A percentile compares a stretch with the other conserved stretches of the same genome.
Conservation (phyloP, 2,888 invertebrate genomes). For the Limnephilus lunatus region DNA sequence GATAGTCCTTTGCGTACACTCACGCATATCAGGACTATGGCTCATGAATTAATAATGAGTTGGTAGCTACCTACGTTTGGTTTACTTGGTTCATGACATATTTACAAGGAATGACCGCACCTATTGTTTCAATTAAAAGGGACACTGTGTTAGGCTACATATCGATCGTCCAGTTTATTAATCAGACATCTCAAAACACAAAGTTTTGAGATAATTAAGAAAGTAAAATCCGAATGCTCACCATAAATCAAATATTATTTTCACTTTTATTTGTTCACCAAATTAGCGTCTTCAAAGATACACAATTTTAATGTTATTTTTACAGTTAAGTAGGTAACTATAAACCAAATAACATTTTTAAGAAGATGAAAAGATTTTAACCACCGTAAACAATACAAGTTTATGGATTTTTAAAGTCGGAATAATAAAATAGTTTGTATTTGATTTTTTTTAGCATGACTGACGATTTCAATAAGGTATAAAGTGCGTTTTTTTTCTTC, state of each 20-base stretch:
- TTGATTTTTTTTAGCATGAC: background rate
- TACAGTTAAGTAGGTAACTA: too few species aligned
- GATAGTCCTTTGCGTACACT: background rate
- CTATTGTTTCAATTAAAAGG: too few species aligned
- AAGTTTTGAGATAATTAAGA: too few species aligned
- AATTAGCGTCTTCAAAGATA: background rate
- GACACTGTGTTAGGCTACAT: too few species aligned
- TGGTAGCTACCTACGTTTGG: background rate
- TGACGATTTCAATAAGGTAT: background rate
- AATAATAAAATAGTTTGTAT: background rate
- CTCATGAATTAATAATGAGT: background rate
- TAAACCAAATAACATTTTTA: background rate
- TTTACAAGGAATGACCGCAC: too few species aligned
- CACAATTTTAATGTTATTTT: background rate
- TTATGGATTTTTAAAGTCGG: background rate
- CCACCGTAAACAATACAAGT: background rate
- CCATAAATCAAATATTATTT: too few species aligned
- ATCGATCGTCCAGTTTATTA: too few species aligned
- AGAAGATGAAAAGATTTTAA: background rate
- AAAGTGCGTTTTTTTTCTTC: background rate
- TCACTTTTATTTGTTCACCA: background rate
- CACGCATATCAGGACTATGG: background rate
- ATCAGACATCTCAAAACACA: too few species aligned
- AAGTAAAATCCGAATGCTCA: too few species aligned
- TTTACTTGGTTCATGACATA: background rate